Base-by-base conservation (phyloP, 2,113 vertebrate species). In the Myotis brandtii region DNA sequence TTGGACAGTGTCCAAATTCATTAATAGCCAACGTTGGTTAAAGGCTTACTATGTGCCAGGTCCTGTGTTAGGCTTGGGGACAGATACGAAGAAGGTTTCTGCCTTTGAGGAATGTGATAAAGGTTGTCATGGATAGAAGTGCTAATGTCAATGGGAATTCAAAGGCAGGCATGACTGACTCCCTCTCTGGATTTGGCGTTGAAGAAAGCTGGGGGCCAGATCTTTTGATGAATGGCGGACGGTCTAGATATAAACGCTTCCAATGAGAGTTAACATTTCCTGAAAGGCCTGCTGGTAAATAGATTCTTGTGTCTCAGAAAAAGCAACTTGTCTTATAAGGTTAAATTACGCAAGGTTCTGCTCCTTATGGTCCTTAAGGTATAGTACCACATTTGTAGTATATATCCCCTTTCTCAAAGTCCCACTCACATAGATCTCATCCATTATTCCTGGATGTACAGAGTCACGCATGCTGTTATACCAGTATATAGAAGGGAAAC, bases 11-110 rank as follows among this genome's bases (percentile, higher is more conserved):
- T 95, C 77, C 95, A 97, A 52, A 48, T 56, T 93, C 34, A 70
- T 89, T 83, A 93, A 93, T 40, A 94, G 83, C 30, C 14, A 64
- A 34, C 14, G 66, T 56, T 66, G 95, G 43, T 86, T 72, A 96
- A 88, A 69, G 54, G 73, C 40, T 93, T 82, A 59, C 69, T 85
- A 48, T 62, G 84, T 66, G 34, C 56, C 16, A 91, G 46, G 56
- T 9, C 27, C 79, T 83, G 67, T 88, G 82, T 82, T 73, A 88
- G 80, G 52, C 79, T 34, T 62, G 18, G 30, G 20, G 46, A 93
- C 86, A 89, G 81, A 88, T 34, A 91, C 5, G 46, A 70, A 69
- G 40, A 62, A 50, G 43, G 23, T 37, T 92, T 96, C n/a, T 90
- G 70, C 76, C 43, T 62, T 95, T 84, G 70, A 93, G 30, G 32